Evolutionary conservation across 2,797 vertebrate species (phyloP).

Genomic region (Moxostoma hubbsi): DNA sequence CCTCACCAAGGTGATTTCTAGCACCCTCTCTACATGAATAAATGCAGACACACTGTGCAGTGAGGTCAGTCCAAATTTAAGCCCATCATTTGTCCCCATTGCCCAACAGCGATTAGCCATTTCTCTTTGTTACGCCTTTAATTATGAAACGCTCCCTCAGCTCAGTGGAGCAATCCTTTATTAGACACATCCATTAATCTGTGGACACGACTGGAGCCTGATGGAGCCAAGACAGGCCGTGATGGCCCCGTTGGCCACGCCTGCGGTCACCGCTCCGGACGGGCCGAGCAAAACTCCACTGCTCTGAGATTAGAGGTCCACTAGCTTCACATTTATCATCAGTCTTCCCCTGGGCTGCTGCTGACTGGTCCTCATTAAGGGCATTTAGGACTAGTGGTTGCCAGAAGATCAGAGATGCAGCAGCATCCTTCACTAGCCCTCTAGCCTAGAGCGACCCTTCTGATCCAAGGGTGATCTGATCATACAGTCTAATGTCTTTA

Average conservation of each 20-base stretch:
- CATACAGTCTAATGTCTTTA: constrained; percentile 9
- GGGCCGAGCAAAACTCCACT: constrained; percentile 20
- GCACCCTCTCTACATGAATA: constrained; percentile 62
- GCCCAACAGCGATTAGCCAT: constrained; percentile 73
- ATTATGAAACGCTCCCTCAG: constrained; percentile 68
- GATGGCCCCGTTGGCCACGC: not conserved
- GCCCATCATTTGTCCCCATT: constrained; percentile 62
- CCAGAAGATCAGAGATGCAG: constrained; percentile 12
- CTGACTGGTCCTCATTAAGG: constrained; percentile 21
- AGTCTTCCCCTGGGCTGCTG: constrained; percentile 3
- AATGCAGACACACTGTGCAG: not conserved
- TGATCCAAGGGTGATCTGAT: constrained; percentile 27
- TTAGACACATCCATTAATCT: constrained; percentile 74
- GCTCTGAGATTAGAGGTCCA: constrained; percentile 40
- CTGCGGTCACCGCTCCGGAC: constrained; percentile 21
- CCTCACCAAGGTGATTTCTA: not conserved
- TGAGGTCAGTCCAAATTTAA: constrained; percentile 60
- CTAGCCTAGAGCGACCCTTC: not conserved
- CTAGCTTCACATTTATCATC: constrained; percentile 31
- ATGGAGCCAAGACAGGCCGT: constrained; percentile 59
- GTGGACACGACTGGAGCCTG: constrained; percentile 57
- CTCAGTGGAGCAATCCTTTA: constrained; percentile 76
- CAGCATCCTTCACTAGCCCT: constrained; percentile 14
- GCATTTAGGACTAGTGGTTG: constrained; percentile 19
- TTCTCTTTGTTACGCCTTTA: constrained; percentile 75